Conservation (phyloP, 2,888 invertebrate genomes). For the Pinctada fucata region DNA sequence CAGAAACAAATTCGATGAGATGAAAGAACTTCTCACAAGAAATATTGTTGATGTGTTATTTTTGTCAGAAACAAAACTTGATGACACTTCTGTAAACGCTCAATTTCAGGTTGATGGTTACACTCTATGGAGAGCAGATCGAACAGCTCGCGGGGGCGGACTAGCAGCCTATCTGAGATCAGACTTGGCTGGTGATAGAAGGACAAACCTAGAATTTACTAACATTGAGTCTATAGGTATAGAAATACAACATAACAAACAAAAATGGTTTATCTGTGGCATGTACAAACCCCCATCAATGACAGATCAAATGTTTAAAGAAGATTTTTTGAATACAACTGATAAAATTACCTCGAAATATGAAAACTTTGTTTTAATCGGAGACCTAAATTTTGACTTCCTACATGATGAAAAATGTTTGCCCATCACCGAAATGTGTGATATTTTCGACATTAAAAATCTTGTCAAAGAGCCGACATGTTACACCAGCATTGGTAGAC, state of each 20-base stretch:
- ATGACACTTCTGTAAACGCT: constrained; percentile 3
- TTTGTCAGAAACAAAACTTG: too few species aligned
- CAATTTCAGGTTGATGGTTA: neutral
- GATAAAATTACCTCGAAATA: constrained; percentile 11
- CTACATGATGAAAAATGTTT: neutral
- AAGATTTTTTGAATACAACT: neutral
- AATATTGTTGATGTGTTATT: too few species aligned
- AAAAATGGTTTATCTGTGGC: constrained; percentile 19
- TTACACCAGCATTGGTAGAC: too few species aligned
- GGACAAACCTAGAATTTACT: constrained; percentile 21
- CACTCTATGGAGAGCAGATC: constrained; percentile 5
- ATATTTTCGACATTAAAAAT: constrained; percentile 6
- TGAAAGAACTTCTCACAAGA: too few species aligned
- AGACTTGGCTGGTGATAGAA: constrained; percentile 25
- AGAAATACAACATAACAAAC: constrained; percentile 21
- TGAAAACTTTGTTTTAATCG: constrained; percentile 12
- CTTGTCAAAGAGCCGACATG: too few species aligned
- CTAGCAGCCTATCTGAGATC: constrained; percentile 22
- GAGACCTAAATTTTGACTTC: constrained; percentile 11
- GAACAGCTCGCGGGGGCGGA: constrained; percentile 33
- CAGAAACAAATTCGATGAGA: too few species aligned
- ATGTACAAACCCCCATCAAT: constrained; percentile 32
- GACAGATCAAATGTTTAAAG: neutral
- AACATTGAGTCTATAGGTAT: constrained; percentile 25
- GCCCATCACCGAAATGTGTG: neutral